A percentile compares a stretch with the other conserved stretches of the same genome.
These are phyloP conservation scores for Ophion slaviceki DNA, from an alignment of 2,888 invertebrate genomes.

Conservation along the genomic window DNA sequence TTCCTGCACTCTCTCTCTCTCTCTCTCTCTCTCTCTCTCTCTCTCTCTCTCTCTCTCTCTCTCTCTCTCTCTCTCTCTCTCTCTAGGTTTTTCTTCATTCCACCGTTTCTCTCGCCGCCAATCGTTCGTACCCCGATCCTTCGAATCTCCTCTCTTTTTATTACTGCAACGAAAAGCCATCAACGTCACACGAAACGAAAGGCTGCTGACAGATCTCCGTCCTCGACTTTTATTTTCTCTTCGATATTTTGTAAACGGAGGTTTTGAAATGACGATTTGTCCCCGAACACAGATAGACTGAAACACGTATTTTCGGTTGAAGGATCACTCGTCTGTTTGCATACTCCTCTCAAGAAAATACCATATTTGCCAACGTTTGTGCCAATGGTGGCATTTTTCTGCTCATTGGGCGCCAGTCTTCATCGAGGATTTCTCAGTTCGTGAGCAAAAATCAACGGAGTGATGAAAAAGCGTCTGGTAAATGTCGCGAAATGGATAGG, in stretches of 20 bases:
- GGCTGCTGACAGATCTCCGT: not conserved
- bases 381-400: constrained; percentile 19
- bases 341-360: not conserved
- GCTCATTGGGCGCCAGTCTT: not conserved
- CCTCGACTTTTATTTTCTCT: not conserved
- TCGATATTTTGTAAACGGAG: constrained; percentile 8
- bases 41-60: constrained; percentile 1
- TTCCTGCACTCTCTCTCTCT: not conserved
- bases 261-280: not conserved
- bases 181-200: constrained; percentile 11
- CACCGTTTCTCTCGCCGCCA: constrained; percentile 33
- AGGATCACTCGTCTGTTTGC: not conserved
- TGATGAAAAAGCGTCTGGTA: constrained; percentile 19
- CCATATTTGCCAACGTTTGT: not conserved
- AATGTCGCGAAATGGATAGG: constrained; percentile 31
- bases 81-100: constrained; percentile 11
- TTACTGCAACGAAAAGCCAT: not conserved
- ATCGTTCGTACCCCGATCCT: constrained; percentile 11
- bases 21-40: not conserved
- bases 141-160: constrained; percentile 7
- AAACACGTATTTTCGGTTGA: not conserved
- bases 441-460: not conserved
- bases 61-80: not conserved
- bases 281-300: not conserved
- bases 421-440: constrained; percentile 19